Evolutionary conservation across 2,113 vertebrate species (phyloP).

Genomic region (Willisornis vidua): DNA sequence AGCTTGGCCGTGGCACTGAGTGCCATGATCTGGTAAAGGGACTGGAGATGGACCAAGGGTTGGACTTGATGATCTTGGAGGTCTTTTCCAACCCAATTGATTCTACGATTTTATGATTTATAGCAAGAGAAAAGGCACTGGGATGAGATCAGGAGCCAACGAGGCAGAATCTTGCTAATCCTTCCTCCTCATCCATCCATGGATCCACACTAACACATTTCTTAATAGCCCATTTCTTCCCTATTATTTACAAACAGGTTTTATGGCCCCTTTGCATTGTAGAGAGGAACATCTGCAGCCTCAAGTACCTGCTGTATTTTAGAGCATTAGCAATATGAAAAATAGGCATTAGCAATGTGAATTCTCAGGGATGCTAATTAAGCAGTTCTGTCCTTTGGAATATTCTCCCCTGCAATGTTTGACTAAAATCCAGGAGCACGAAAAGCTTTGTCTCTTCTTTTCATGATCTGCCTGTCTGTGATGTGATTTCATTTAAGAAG

Average conservation of each 20-base stretch:
- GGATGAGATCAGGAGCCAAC: background rate
- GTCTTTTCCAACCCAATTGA: too few species aligned
- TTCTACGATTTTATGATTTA: background rate
- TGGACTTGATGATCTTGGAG: too few species aligned
- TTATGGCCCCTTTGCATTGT: background rate
- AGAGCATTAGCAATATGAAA: background rate
- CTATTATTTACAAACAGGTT: constrained; percentile 7
- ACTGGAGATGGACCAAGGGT: too few species aligned
- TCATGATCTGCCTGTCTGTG: background rate
- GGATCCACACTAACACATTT: background rate
- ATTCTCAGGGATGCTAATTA: background rate
- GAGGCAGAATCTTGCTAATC: background rate
- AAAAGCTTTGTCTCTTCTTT: background rate
- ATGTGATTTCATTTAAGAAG: background rate
- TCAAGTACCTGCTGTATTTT: constrained; percentile 14
- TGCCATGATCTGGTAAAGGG: too few species aligned
- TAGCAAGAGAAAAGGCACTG: background rate
- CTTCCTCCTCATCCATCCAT: background rate
- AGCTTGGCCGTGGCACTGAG: too few species aligned
- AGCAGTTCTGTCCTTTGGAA: background rate
- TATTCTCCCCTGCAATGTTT: background rate
- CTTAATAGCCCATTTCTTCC: background rate
- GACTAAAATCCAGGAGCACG: background rate
- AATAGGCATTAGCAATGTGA: background rate
- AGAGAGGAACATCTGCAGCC: constrained; percentile 30